Evolutionary conservation across 92 coral and sea anemone species (phyloP), one percentile per base, ranked within the genome.

Genomic region (Desmophyllum pertusum): DNA sequence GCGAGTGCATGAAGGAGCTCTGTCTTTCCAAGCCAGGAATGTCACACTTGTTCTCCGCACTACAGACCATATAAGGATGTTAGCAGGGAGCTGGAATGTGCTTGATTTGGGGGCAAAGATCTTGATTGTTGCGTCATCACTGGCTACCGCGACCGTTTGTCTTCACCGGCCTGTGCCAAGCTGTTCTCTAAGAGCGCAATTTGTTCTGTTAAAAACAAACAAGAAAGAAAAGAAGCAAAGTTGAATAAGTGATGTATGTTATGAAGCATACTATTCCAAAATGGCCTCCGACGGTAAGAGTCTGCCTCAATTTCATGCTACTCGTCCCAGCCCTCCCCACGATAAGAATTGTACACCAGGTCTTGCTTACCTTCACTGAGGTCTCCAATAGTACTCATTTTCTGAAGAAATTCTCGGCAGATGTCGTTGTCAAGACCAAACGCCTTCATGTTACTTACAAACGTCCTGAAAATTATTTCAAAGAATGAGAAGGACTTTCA

Each of bases 361-460:
- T 27, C 65, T 59, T 50, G 29, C 91, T 30, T 74, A 97, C 99
- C 98, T 89, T 88, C 75, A 38, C 80, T 87, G 1, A 97, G 84
- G 17, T 91, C 96, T 29, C 97, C 97, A 51, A 97, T 97, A 40
- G 93, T 93, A 69, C 99, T 92, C 98, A 97, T 97, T 82, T 97
- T 97, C 75, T 92, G 91, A n/a, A 97, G 93, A 50, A 97, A 97
- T 51, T 97, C 98, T 39, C 69, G 38, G 74, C 99, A 97, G 75
- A 79, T 92, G 35, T 89, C 90, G 69, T 80, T 91, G 72, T 87
- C 81, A 45, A 97, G 84, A 13, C 99, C 99, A 74, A 97, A 94
- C 11, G 98, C 98, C 79, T 92, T 92, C 99, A 97, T 97, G 73
- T 97, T 97, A 83, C 89, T 92, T 19, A 95, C 82, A 81, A 97